Conservation (phyloP, 2,797 vertebrate species). For the Furcifer pardalis region DNA sequence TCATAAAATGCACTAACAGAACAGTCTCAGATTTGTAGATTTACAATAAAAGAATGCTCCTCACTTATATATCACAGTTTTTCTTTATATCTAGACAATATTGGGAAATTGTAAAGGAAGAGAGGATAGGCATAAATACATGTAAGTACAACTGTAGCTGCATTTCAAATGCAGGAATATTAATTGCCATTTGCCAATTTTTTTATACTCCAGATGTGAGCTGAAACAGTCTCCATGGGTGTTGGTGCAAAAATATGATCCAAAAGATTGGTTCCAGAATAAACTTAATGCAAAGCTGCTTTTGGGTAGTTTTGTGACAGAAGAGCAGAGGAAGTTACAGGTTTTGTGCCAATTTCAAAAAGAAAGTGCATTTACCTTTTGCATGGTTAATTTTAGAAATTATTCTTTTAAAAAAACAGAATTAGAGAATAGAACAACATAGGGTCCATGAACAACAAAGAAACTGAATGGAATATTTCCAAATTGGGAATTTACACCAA, state of each 20-base stretch:
- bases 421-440: background rate
- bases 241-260: background rate
- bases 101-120: background rate
- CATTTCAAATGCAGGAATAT: background rate
- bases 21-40: background rate
- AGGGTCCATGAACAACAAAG: background rate
- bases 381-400: background rate
- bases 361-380: background rate
- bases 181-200: background rate
- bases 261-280: background rate
- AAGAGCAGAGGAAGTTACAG: background rate
- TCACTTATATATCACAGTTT: background rate
- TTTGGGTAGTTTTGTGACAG: background rate
- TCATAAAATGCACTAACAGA: background rate
- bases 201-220: background rate
- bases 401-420: background rate
- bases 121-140: background rate
- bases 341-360: no score
- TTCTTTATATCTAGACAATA: background rate
- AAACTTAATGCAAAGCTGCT: background rate
- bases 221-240: background rate
- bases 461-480: background rate
- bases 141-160: background rate
- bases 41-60: no score
- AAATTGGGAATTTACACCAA: background rate